Conservation (phyloP, 2,797 vertebrate species). For the Hemitrygon akajei region DNA sequence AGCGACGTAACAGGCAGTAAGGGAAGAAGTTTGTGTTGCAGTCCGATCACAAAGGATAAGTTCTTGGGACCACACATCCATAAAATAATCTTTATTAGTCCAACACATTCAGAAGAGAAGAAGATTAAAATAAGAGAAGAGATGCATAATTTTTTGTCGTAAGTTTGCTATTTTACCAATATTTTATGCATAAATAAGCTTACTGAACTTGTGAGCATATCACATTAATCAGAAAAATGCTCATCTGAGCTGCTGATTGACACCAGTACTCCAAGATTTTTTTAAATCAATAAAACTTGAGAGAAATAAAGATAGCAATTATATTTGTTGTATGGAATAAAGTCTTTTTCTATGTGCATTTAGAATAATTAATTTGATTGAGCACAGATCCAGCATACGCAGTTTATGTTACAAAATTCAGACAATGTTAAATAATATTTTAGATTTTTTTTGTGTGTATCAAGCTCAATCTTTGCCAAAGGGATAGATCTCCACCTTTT, state of each 20-base stretch:
- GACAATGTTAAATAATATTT: conserved; percentile 4
- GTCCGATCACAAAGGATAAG: not conserved
- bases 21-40: not conserved
- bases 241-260: not conserved
- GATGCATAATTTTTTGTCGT: not conserved
- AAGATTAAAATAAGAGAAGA: not conserved
- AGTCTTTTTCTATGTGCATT: not conserved
- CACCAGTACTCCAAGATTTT: not conserved
- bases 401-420: not conserved
- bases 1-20: too few relatives aligned
- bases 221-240: not conserved
- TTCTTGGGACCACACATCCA: not conserved
- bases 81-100: not conserved
- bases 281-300: not conserved
- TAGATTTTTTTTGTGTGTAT: not conserved
- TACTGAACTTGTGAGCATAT: not conserved
- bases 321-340: not conserved
- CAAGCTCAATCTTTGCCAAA: not conserved
- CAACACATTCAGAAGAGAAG: not conserved
- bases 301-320: not conserved
- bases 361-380: too few relatives aligned
- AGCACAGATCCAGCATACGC: too few relatives aligned
- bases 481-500: not conserved
- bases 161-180: not conserved
- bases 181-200: not conserved